Conservation (phyloP, 2,888 invertebrate genomes). For the Creontiades dilutus region DNA sequence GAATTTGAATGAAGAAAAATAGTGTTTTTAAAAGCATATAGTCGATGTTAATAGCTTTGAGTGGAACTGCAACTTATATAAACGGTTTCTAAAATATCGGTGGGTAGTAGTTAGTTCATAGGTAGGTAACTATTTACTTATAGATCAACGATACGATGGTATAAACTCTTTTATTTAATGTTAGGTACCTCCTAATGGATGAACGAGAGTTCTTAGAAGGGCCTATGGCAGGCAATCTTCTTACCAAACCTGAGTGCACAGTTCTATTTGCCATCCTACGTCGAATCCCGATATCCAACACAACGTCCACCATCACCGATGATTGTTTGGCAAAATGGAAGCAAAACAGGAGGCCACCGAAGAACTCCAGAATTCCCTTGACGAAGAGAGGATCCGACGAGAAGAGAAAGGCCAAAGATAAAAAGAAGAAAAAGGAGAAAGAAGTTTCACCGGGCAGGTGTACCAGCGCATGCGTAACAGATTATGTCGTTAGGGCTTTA, state of each 20-base stretch:
- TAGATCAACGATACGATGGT: neutral
- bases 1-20: too few species aligned
- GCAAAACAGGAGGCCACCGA: slow-evolving; percentile 80
- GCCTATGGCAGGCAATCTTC: slow-evolving; percentile 81
- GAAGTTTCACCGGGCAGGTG: slow-evolving; percentile 79
- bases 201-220: slow-evolving; percentile 83
- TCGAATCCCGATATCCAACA: slow-evolving; percentile 73
- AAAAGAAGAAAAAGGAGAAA: slow-evolving; percentile 75
- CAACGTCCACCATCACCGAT: slow-evolving; percentile 76
- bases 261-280: slow-evolving; percentile 77
- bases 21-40: too few species aligned
- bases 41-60: too few species aligned
- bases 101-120: too few species aligned
- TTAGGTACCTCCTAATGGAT: slow-evolving; percentile 82
- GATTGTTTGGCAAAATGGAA: slow-evolving; percentile 80
- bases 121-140: too few species aligned
- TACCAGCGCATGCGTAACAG: slow-evolving; percentile 80
- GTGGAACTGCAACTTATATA: too few species aligned
- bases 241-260: slow-evolving; percentile 80
- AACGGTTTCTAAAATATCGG: too few species aligned
- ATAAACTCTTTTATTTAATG: neutral
- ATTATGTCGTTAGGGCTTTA: slow-evolving; percentile 80
- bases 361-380: slow-evolving; percentile 79
- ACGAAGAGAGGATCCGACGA: slow-evolving; percentile 79
- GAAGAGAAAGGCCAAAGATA: slow-evolving; percentile 76